phyloP scores from a whole-genome alignment of 2,888 invertebrate species.

The Rhorus exstirpatorius region DNA sequence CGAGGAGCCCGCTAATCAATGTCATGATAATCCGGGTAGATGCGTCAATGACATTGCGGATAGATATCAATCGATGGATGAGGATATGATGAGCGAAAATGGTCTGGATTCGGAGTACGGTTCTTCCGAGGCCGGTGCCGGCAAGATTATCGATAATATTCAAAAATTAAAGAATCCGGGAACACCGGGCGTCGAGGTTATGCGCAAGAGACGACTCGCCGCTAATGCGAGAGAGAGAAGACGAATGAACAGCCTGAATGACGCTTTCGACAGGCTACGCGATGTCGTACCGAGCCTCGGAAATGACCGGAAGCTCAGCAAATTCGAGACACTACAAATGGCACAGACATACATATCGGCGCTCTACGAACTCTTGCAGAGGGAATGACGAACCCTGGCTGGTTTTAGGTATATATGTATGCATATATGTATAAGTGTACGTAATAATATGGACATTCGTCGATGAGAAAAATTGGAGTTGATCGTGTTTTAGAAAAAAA shows the following conservation, averaged over 20 bases:
- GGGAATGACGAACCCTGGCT: slow-evolving; percentile 76
- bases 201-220: slow-evolving; percentile 89
- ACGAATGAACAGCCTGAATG: slow-evolving; percentile 91
- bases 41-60: slow-evolving; percentile 37
- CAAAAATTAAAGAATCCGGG: slow-evolving; percentile 78
- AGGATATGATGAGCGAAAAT: slow-evolving; percentile 62
- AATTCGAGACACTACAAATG: slow-evolving; percentile 93
- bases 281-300: slow-evolving; percentile 91
- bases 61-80: slow-evolving; percentile 61
- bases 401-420: slow-evolving; percentile 18
- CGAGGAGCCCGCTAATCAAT: slow-evolving; percentile 57
- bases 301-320: slow-evolving; percentile 91
- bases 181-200: slow-evolving; percentile 85
- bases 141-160: slow-evolving; percentile 68
- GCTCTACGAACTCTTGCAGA: slow-evolving; percentile 88
- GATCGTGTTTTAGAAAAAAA: no score
- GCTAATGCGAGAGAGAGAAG: slow-evolving; percentile 92
- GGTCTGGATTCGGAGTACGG: slow-evolving; percentile 60
- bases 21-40: slow-evolving; percentile 70
- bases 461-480: background rate
- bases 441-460: background rate
- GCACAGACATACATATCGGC: slow-evolving; percentile 92
- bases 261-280: slow-evolving; percentile 90
- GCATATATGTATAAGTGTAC: background rate
- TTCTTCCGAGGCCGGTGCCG: slow-evolving; percentile 7